Evolutionary conservation across 2,797 vertebrate species (phyloP), one percentile per base, ranked within the genome.

Genomic region (Hippoglossus hippoglossus): DNA sequence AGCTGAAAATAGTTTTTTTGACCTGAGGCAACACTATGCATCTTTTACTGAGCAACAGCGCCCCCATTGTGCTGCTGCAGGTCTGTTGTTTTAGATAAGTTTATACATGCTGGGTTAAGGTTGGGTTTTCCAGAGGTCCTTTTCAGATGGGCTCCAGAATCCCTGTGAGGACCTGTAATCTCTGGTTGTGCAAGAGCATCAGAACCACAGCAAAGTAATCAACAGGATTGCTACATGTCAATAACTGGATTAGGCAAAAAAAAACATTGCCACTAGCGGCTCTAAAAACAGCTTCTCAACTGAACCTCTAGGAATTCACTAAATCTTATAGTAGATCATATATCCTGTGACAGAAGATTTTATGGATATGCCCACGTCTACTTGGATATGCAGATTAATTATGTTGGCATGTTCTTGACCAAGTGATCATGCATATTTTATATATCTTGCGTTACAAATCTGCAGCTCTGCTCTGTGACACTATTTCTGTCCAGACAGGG

Each of bases 351-450:
- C n/a, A n/a, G 26, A 65, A 5, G 18, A 28, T 55, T 11, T 21
- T 16, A 22, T 56, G 34, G 18, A 22, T 15, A 63, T 10, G 13
- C 7, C 7, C 2, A n/a, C 1, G 5, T 6, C 18, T 39, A 3
- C 52, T 63, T 28, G 10, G 47, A 60, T 22, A 65, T 62, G 12
- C n/a, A 41, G n/a, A 61, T 0, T 0, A 46, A 13, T 44, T 54
- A 52, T 10, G 24, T 21, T 51, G 34, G 31, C 50, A 68, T 41
- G 22, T 59, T 62, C 25, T 46, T 21, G 22, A 58, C 44, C 26
- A 25, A 50, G 57, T 60, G 36, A 36, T 46, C 26, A 18, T 65
- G 63, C 22, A 75, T 54, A 71, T 59, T 80, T 74, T 34, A 67
- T 53, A 39, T 0, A 22, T 34, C 25, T 55, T 1, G 2, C 28